A percentile compares a stretch with the other conserved stretches of the same genome.
Conservation (phyloP, 2,888 invertebrate species). For the Nycteola revayana region DNA sequence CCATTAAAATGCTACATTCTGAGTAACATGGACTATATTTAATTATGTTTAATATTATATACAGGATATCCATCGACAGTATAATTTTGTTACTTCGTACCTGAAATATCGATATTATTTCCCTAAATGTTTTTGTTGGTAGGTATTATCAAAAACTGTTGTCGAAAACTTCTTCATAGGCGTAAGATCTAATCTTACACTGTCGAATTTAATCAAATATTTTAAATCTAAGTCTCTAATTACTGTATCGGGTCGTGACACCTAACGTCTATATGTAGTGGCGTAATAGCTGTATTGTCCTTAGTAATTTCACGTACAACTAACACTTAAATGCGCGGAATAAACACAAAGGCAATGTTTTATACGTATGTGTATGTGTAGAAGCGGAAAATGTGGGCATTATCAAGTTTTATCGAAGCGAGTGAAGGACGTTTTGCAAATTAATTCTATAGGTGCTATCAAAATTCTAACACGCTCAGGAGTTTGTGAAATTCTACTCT, state of each 20-base stretch:
- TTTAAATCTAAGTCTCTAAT: conserved; percentile 54
- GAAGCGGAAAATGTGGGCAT: conserved; percentile 54
- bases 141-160: too few species aligned
- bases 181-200: conserved; percentile 52
- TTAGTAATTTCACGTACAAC: conserved; percentile 57
- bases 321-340: conserved; percentile 27
- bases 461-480: conserved; percentile 37
- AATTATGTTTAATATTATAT: too few species aligned
- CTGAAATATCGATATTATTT: too few species aligned
- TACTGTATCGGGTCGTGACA: conserved; percentile 60
- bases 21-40: too few species aligned
- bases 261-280: conserved; percentile 55
- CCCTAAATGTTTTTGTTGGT: too few species aligned
- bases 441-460: conserved; percentile 33
- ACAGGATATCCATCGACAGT: too few species aligned
- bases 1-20: too few species aligned
- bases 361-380: conserved; percentile 32
- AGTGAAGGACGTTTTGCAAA: conserved; percentile 48
- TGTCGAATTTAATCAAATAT: conserved; percentile 65
- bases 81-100: too few species aligned
- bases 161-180: conserved; percentile 41
- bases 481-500: too few species aligned
- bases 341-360: not conserved
- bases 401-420: conserved; percentile 49
- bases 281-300: conserved; percentile 60